Evolutionary conservation across 2,797 vertebrate genomes (phyloP).

Genomic region (Sylvia borin): DNA sequence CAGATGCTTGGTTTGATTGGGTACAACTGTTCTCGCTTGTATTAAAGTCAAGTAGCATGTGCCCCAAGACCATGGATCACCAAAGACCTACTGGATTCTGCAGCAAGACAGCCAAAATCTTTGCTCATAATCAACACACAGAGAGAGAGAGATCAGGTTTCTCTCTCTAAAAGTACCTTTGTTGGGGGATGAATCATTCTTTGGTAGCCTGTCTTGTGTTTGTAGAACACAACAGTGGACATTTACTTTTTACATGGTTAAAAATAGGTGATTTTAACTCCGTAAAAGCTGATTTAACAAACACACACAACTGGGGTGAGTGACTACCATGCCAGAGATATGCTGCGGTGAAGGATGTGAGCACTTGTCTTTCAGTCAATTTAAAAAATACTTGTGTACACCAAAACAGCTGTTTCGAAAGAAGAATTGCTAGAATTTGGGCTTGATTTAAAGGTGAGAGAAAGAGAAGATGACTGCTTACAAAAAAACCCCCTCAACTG

Average conservation of each 20-base stretch:
- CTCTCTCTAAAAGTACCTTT: background rate
- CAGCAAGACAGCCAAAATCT: background rate
- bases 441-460: background rate
- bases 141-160: background rate
- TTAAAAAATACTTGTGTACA: fast-evolving
- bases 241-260: background rate
- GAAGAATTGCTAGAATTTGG: background rate
- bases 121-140: background rate
- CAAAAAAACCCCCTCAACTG: background rate
- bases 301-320: fast-evolving
- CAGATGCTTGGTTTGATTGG: background rate
- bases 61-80: background rate
- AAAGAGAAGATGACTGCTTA: background rate
- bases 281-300: background rate
- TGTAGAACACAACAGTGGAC: background rate
- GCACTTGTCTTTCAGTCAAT: background rate
- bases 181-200: background rate
- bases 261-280: background rate
- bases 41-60: background rate
- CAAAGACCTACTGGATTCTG: background rate
- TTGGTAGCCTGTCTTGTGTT: background rate
- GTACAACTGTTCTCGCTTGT: background rate
- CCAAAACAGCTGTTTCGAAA: background rate
- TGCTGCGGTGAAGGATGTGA: background rate
- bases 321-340: background rate